Evolutionary conservation across 2,113 vertebrate species (phyloP).

Genomic region (Xyrauchen texanus): DNA sequence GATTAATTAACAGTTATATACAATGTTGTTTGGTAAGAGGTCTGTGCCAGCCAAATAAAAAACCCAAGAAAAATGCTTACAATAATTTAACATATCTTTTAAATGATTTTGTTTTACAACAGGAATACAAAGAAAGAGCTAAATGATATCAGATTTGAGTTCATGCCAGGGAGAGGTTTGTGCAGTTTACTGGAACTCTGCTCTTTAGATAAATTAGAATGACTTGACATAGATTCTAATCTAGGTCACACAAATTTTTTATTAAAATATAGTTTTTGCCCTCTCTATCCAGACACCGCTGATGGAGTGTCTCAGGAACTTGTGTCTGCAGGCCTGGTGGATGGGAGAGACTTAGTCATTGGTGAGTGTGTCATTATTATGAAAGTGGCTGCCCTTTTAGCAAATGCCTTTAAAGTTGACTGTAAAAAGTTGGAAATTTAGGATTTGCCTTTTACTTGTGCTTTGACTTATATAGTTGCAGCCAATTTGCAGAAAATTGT

Average conservation of each 20-base stretch:
- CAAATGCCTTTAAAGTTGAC: neutral
- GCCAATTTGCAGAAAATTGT: slow-evolving; percentile 99
- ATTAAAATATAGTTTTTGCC: neutral
- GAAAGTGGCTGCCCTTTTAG: neutral
- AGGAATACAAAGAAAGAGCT: slow-evolving; percentile 98
- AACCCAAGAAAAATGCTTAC: too few relatives aligned
- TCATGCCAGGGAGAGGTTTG: slow-evolving; percentile 96
- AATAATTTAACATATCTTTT: neutral
- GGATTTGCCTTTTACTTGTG: neutral
- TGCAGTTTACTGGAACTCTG: slow-evolving; percentile 1
- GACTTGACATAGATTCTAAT: neutral
- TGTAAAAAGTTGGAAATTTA: neutral
- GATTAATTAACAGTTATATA: too few relatives aligned
- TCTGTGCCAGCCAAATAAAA: too few relatives aligned
- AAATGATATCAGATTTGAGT: slow-evolving; percentile 98
- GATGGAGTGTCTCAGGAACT: slow-evolving; percentile 97
- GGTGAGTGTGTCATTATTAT: slow-evolving; percentile 72
- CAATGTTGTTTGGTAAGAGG: too few relatives aligned
- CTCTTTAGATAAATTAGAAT: neutral
- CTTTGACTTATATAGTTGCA: slow-evolving; percentile 82
- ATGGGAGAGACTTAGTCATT: slow-evolving; percentile 95
- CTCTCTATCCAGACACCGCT: slow-evolving; percentile 85
- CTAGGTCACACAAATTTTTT: neutral
- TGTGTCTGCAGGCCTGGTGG: slow-evolving; percentile 95
- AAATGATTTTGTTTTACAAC: slow-evolving; percentile 37